phyloP scores from a whole-genome alignment of 2,113 vertebrate species.

The Myrmecophaga tridactyla region DNA sequence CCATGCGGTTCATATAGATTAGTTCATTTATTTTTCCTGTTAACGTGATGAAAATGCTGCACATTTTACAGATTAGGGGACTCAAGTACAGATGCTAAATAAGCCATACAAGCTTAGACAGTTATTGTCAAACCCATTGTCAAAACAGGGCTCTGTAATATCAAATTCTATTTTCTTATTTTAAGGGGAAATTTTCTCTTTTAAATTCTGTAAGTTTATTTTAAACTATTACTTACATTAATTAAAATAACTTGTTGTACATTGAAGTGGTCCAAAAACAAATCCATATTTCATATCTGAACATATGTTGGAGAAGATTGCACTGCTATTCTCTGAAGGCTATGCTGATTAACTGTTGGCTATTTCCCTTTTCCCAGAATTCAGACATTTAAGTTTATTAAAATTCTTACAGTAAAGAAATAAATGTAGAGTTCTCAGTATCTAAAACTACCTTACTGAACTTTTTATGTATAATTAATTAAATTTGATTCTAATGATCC shows the following conservation, averaged over 20 bases:
- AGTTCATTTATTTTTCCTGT: constrained; percentile 1
- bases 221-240: not conserved
- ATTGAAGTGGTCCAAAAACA: not conserved
- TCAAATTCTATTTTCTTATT: not conserved
- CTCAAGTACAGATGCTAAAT: not conserved
- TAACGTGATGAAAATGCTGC: not conserved
- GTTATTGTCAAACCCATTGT: not conserved
- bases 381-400: constrained; percentile 24
- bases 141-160: not conserved
- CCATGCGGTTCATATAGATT: not conserved
- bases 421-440: not conserved
- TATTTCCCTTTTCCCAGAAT: not conserved
- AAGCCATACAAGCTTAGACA: not conserved
- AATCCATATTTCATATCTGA: not conserved
- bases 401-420: constrained; percentile 25
- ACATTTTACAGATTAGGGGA: not conserved
- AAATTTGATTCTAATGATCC: not conserved
- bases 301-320: not conserved
- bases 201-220: not conserved
- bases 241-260: not conserved
- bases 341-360: not conserved
- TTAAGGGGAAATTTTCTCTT: not conserved
- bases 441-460: not conserved
- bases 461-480: not conserved
- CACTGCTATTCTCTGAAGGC: not conserved